A percentile compares a stretch with the other conserved stretches of the same genome.
Evolutionary conservation across 2,888 invertebrate genomes (phyloP).

Genomic region (Pseudococcus jackbeardsleyi): DNA sequence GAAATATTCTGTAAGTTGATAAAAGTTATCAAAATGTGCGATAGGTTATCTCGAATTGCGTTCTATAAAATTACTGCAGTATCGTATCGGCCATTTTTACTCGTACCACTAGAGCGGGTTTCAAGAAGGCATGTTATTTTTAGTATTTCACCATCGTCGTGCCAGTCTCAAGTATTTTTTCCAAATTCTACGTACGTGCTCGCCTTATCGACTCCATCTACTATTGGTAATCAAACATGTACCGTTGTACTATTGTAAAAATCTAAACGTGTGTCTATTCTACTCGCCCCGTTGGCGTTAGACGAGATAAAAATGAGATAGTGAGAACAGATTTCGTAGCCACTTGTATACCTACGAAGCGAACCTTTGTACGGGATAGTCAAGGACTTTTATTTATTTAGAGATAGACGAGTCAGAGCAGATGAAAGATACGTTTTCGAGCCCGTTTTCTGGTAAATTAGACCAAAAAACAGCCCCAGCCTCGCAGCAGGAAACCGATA

Average conservation of each 20-base stretch:
- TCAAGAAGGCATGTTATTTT: neutral
- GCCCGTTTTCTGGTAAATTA: neutral
- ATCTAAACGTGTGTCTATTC: neutral
- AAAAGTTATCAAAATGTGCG: neutral
- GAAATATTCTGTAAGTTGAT: neutral
- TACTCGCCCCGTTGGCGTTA: neutral
- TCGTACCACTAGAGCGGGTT: neutral
- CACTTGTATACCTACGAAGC: neutral
- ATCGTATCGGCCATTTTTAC: neutral
- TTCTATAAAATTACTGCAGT: neutral
- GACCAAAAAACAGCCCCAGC: neutral
- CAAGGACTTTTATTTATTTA: conserved; percentile 27
- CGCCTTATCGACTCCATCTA: neutral
- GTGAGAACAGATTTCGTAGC: neutral
- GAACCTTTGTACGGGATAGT: neutral
- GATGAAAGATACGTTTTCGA: neutral
- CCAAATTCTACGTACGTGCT: neutral
- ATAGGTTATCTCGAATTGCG: neutral
- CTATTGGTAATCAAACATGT: neutral
- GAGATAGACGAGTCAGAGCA: neutral
- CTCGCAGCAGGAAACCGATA: neutral
- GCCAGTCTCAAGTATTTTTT: neutral
- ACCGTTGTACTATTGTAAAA: neutral
- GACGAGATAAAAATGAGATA: neutral
- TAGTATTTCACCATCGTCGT: neutral